Conservation (phyloP, 2,113 vertebrate species). For the Leptobrachium leishanense region DNA sequence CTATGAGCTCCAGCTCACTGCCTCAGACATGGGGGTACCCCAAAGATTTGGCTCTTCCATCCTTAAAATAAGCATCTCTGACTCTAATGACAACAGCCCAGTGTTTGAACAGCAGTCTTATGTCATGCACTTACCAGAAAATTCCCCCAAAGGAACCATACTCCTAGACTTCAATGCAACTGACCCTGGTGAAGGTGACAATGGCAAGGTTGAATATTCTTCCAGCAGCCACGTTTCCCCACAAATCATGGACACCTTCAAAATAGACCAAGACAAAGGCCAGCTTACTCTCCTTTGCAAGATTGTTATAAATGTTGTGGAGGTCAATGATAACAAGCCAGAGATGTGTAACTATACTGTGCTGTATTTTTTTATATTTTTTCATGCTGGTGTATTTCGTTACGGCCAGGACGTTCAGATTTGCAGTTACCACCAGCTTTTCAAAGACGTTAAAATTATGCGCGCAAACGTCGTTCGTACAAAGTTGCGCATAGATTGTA, state of each 20-base stretch:
- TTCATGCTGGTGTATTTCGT: too few relatives aligned
- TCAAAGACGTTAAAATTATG: too few relatives aligned
- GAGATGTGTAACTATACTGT: slow-evolving; percentile 67
- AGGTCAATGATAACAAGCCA: slow-evolving; percentile 96
- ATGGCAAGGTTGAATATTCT: slow-evolving; percentile 90
- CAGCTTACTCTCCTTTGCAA: slow-evolving; percentile 93
- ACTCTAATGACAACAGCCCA: slow-evolving; percentile 98
- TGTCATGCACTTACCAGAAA: slow-evolving; percentile 81
- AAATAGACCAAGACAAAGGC: slow-evolving; percentile 86
- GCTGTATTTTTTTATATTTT: too few relatives aligned
- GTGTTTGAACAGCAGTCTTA: slow-evolving; percentile 85
- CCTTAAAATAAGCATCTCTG: slow-evolving; percentile 89
- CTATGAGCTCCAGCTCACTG: slow-evolving; percentile 88
- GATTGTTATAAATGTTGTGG: slow-evolving; percentile 90
- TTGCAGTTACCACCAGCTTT: too few relatives aligned
- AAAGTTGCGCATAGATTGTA: too few relatives aligned
- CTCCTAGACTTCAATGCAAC: slow-evolving; percentile 93
- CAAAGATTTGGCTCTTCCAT: slow-evolving; percentile 87
- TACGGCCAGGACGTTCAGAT: too few relatives aligned
- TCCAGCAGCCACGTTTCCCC: slow-evolving; percentile 92
- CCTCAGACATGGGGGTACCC: slow-evolving; percentile 87
- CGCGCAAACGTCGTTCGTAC: too few relatives aligned
- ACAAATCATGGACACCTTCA: slow-evolving; percentile 88
- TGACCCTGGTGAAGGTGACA: slow-evolving; percentile 93
- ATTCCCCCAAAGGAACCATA: slow-evolving; percentile 81